Base-by-base conservation (phyloP, 2,888 invertebrate genomes). In the Drosophila siamana region DNA sequence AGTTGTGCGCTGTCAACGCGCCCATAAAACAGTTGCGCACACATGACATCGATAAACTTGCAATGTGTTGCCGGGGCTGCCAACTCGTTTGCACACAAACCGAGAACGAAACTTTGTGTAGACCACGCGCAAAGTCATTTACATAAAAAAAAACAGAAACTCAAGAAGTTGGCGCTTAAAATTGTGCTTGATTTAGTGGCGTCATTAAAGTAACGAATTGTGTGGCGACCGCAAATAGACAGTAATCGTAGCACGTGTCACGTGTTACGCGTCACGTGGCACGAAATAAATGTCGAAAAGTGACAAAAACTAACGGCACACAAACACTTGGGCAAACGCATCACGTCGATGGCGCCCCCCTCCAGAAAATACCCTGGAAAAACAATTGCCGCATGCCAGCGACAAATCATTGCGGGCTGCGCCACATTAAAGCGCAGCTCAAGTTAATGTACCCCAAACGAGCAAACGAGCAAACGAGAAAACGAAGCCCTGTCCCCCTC, bases 221-320 rank as follows among this genome's bases (percentile, higher is more conserved):
- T 30, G 41, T 30, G 24, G 7, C 24, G 40, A 40, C 62, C 56
- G 22, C 56, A 63, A 33, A 30, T 48, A 48, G 57, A 57, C 57
- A 43, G 48, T 57, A 63, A 57, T 63, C 63, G 48, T 26, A 36
- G 30, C 57, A 63, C 63, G 57, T 57, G 63, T 50, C 36, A 33
- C 11, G 30, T 16, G 36, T n/a, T n/a, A n/a, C 19, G 19, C 19
- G 19, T 19, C 36, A 33, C 30, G 11, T 55, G 47, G 41, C 47
- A 55, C 47, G 22, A 55, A 62, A 52, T 38, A 26, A 47, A 47
- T 22, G 55, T 44, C 43, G 22, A 33, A 38, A 55, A 46, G 11
- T 62, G 46, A 22, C 62, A 55, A 46, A 46, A 55, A 55, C 60
- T 61, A 44, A 52, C 19, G n/a, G 6, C 7, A 24, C 7, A 24